These are phyloP conservation scores for Chaetodon trifasciatus DNA, from an alignment of 2,797 vertebrate species.

Conservation along the genomic window DNA sequence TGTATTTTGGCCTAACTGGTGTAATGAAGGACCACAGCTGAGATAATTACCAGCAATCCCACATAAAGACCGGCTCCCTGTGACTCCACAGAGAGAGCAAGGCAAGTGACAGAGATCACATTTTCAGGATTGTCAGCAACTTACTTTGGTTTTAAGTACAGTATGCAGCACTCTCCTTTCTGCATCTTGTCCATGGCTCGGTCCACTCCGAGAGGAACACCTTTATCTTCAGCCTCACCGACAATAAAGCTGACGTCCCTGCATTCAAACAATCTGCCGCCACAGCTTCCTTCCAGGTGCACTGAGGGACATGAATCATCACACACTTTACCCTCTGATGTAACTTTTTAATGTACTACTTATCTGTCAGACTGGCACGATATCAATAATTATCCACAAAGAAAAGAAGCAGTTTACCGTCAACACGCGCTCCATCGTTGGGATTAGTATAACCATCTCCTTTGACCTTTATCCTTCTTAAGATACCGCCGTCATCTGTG, in stretches of 20 bases:
- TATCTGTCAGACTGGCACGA: background rate
- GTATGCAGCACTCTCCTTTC: constrained; percentile 92
- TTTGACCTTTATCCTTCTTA: constrained; percentile 94
- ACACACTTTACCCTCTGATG: background rate
- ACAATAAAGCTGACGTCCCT: constrained; percentile 92
- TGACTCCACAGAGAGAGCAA: background rate
- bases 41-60: constrained; percentile 7
- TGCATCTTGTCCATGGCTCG: constrained; percentile 98
- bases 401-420: constrained; percentile 82
- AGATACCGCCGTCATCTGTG: constrained; percentile 92
- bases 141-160: constrained; percentile 92
- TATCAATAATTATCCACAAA: background rate
- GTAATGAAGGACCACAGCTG: background rate
- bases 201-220: constrained; percentile 94
- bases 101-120: background rate
- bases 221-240: constrained; percentile 93
- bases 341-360: background rate
- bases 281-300: constrained; percentile 91
- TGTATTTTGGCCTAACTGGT: background rate
- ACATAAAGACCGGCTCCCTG: background rate
- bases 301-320: constrained; percentile 80
- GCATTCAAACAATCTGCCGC: constrained; percentile 89
- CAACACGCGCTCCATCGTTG: constrained; percentile 92
- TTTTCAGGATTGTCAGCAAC: constrained; percentile 36
- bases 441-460: constrained; percentile 94